Evolutionary conservation across 2,797 vertebrate species (phyloP), one percentile per base, ranked within the genome.

Genomic region (Myioborus melanocephalus): DNA sequence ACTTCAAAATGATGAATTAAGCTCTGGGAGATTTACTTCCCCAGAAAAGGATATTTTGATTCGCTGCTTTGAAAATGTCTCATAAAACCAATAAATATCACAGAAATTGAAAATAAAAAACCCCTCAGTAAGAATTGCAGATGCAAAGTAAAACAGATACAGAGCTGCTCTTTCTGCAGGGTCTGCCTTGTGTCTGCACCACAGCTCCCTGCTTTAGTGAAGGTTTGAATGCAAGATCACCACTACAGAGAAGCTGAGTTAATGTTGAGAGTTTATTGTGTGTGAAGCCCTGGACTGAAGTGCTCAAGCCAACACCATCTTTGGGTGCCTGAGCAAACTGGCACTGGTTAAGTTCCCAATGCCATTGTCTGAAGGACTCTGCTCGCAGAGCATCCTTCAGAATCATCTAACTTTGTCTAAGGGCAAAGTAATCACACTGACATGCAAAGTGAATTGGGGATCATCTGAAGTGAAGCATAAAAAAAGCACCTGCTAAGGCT

Each of bases 1-100:
- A 94, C 88, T 95, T 96, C 93, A 90, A 85, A 95, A 96, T 75
- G 86, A 95, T 95, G 87, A 93, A 95, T 87, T 94, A 94, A 96
- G 81, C 94, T 95, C 59, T 61, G 52, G 78, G 90, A 95, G 91
- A 96, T 94, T 96, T 97, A 84, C 50, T 94, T 83, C 81, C 70
- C 65, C 59, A 73, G 95, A 72, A 94, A 89, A 95, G 60, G 82
- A 52, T 72, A 76, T 91, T 96, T 94, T 70, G 80, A 81, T 94
- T 96, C 1, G 0, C 34, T 88, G 89, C 81, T 85, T 90, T 92
- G 91, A 88, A 71, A 72, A 39, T 7, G 4, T 72, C 90, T 92
- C 83, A 19, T 26, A 89, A 91, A 88, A 92, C 71, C 57, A 95
- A 90, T 81, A 94, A 96, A 89, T 89, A 95, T 50, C 59, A 55